phyloP scores from a whole-genome alignment of 2,888 invertebrate genomes.

The Diarsia dahlii region DNA sequence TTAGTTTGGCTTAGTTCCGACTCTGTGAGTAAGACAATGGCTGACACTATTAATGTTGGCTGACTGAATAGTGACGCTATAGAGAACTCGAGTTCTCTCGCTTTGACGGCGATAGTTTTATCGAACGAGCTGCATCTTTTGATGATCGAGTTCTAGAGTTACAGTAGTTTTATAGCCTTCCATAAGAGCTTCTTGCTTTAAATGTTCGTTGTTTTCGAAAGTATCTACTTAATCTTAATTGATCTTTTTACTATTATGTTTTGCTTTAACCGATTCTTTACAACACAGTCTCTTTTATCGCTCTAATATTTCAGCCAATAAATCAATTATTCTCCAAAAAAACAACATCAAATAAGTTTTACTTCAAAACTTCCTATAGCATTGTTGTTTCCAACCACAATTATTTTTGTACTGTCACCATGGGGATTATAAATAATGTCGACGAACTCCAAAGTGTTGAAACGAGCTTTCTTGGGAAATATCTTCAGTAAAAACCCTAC shows the following conservation, averaged over 20 bases:
- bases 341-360: conserved; percentile 5
- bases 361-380: conserved; percentile 16
- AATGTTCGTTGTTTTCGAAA: conserved; percentile 8
- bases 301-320: conserved; percentile 2
- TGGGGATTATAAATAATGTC: conserved; percentile 45
- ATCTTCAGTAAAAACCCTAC: conserved; percentile 60
- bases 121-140: conserved; percentile 30
- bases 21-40: conserved; percentile 68
- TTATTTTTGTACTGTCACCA: conserved; percentile 41
- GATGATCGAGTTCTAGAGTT: conserved; percentile 27
- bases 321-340: conserved; percentile 10
- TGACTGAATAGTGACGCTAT: conserved; percentile 59
- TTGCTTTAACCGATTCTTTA: background rate
- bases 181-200: conserved; percentile 7
- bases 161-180: conserved; percentile 3
- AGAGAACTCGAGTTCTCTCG: conserved; percentile 44
- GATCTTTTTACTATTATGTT: conserved; percentile 4
- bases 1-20: conserved; percentile 71
- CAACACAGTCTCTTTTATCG: background rate
- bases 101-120: conserved; percentile 41
- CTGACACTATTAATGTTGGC: conserved; percentile 63
- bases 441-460: conserved; percentile 43
- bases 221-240: background rate
- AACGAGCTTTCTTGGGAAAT: conserved; percentile 50
- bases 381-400: conserved; percentile 24